Conservation (phyloP, 2,113 vertebrate species). For the Lamprologus speciosus region DNA sequence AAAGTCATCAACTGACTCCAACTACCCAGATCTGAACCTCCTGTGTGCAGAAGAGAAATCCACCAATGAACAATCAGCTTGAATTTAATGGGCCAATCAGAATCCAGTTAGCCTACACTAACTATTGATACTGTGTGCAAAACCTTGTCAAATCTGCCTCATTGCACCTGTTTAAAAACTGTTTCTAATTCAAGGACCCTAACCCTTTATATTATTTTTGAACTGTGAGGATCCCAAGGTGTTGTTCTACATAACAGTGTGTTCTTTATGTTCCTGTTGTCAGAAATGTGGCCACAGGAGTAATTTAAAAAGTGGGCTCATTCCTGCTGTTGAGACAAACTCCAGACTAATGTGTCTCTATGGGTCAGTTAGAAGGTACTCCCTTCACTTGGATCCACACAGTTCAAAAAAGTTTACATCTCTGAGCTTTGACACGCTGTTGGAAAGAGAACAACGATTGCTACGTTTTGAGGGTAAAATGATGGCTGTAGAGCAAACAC, state of each 20-base stretch:
- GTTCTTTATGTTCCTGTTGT: neutral
- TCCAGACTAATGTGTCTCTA: rapidly evolving
- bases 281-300: neutral
- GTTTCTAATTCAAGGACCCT: rapidly evolving
- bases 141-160: neutral
- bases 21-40: neutral
- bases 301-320: rapidly evolving
- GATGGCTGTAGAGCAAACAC: neutral
- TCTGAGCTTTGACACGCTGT: rapidly evolving
- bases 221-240: neutral
- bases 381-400: neutral
- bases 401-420: neutral
- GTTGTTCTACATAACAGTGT: neutral
- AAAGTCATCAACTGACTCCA: neutral
- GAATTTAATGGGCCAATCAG: neutral
- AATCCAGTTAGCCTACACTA: neutral
- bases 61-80: rapidly evolving
- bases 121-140: neutral
- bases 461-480: rapidly evolving
- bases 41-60: neutral
- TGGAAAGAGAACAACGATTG: neutral
- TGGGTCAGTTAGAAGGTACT: neutral
- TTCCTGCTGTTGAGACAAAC: neutral
- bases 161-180: neutral
- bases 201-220: neutral